Evolutionary conservation across 2,888 invertebrate genomes (phyloP).

Genomic region (Drosophila ustulata): DNA sequence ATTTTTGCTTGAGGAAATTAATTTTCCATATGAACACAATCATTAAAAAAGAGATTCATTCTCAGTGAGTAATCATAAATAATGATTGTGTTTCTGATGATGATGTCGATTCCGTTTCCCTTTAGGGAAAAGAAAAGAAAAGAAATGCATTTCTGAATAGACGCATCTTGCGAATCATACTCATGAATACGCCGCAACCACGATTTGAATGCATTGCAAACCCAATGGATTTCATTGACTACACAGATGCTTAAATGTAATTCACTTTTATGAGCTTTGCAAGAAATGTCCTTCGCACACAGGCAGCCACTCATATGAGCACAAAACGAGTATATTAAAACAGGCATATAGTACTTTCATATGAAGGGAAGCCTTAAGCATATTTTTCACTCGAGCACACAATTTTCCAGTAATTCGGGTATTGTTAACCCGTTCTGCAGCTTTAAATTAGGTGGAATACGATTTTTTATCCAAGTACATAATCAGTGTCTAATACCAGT

Average conservation of each 20-base stretch:
- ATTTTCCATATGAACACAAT: too few relatives aligned
- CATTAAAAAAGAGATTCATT: constrained; percentile 16
- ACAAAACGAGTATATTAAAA: constrained; percentile 12
- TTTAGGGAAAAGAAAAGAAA: not conserved
- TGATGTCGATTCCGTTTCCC: constrained; percentile 24
- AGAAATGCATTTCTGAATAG: constrained; percentile 28
- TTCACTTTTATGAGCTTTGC: constrained; percentile 43
- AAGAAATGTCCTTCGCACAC: constrained; percentile 37
- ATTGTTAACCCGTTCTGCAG: constrained; percentile 5
- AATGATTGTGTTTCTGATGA: constrained; percentile 16
- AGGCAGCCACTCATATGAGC: constrained; percentile 9
- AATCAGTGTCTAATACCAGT: not conserved
- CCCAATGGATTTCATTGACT: constrained; percentile 44
- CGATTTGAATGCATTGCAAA: constrained; percentile 32
- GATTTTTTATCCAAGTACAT: too few relatives aligned
- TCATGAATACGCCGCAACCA: constrained; percentile 32
- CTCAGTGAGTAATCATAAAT: not conserved
- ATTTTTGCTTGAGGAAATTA: too few relatives aligned
- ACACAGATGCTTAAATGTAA: constrained; percentile 44
- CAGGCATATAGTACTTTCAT: too few relatives aligned
- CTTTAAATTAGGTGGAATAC: too few relatives aligned
- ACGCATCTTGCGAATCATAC: constrained; percentile 26
- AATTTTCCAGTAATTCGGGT: constrained; percentile 48
- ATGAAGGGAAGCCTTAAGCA: constrained; percentile 14
- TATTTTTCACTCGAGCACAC: constrained; percentile 56